Conservation (phyloP, 2,113 vertebrate genomes). For the Porphyrio hochstetteri region DNA sequence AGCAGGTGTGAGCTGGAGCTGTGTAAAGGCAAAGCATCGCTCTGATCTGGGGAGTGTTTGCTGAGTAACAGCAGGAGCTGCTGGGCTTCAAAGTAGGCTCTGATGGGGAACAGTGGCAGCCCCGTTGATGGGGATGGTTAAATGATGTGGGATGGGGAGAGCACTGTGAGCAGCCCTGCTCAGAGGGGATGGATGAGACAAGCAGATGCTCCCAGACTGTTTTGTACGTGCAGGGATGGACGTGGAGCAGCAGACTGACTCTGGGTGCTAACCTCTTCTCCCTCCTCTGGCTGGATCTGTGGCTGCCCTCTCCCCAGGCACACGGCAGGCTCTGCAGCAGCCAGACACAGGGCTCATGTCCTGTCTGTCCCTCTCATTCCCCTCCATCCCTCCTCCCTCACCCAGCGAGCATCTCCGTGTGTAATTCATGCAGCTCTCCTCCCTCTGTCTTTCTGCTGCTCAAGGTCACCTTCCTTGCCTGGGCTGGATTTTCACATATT, state of each 20-base stretch:
- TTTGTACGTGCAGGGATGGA: background rate
- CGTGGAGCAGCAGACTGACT: background rate
- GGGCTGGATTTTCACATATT: conserved; percentile 24
- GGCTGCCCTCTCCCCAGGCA: background rate
- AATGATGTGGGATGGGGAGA: background rate
- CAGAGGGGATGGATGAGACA: background rate
- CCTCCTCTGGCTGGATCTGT: accelerated
- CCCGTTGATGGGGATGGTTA: background rate
- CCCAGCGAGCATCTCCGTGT: background rate
- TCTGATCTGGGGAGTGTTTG: background rate
- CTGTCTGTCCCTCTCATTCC: background rate
- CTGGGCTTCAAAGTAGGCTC: background rate
- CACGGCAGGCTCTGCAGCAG: background rate
- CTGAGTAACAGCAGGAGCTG: background rate
- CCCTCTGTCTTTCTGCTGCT: background rate
- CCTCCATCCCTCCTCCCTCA: background rate
- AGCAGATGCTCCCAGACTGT: background rate
- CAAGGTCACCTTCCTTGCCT: conserved; percentile 62
- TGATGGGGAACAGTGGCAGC: background rate
- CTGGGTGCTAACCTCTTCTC: too few relatives aligned
- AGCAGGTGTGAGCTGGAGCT: background rate
- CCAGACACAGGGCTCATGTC: background rate
- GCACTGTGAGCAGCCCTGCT: background rate
- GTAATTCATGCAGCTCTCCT: background rate
- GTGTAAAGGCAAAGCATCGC: background rate